Evolutionary conservation across 1,140 invertebrate genomes (phyloP), one percentile per base, ranked within the genome.

Genomic region (Drosophila willistoni): DNA sequence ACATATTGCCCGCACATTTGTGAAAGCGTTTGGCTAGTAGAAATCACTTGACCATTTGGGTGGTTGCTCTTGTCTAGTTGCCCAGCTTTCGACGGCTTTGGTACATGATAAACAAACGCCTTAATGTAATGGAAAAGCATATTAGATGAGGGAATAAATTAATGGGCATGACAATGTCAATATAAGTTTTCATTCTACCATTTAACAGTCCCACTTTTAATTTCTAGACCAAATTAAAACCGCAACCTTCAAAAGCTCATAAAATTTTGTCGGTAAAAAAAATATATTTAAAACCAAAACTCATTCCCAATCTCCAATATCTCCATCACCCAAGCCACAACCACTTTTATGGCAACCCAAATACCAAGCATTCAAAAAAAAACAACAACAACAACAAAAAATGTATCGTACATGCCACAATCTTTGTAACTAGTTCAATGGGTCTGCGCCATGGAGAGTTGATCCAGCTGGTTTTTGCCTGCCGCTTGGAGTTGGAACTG

Each of bases 1-100:
- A 59, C 34, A 19, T 59, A 59, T 59, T 34, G 60, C 39, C 60
- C 36, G 60, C 60, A 62, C 60, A 41, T 63, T 83, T 83, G 84
- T 89, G 83, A 87, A 87, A 87, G 83, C 77, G 84, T 64, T 72
- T 64, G 84, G 76, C 69, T 77, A 65, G 73, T 87, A 77, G 84
- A 87, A 87, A 87, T 77, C 84, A 83, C 81, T 87, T 87, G 83
- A 89, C 79, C 83, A 87, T 86, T 82, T 87, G 73, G 66, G 76
- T 71, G 41, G 44, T 22, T 68, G 47, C 44, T 71, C 36, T 77
- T 22, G 14, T 19, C n/a, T n/a, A 19, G 44, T 47, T 67, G 70
- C 68, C 57, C 67, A 87, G 84, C 83, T 86, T 87, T 86, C 83
- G 79, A 71, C 72, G 77, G 64, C 64, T 64, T 14, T 17, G 25